Conservation (phyloP, 2,797 vertebrate species). For the Prionace glauca region DNA sequence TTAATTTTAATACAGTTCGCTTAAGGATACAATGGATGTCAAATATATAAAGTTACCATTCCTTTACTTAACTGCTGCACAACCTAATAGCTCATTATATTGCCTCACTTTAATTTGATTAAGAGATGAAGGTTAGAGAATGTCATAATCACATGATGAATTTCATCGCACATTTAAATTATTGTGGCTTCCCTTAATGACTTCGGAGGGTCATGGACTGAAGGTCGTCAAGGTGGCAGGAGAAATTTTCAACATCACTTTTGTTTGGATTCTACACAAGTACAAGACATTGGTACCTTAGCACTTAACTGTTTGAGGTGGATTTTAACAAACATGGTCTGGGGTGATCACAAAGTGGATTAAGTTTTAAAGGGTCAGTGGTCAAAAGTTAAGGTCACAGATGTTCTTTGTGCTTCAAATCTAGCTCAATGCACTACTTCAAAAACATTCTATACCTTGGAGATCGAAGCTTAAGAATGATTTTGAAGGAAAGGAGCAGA, state of each 20-base stretch:
- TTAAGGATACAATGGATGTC: not conserved
- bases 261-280: not conserved
- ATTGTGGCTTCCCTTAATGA: slow-evolving; percentile 39
- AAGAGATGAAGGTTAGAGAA: slow-evolving; percentile 36
- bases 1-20: not conserved
- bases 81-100: slow-evolving; percentile 30
- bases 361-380: slow-evolving; percentile 13
- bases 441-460: not conserved
- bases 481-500: not conserved
- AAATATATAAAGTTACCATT: not conserved
- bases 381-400: slow-evolving; percentile 6
- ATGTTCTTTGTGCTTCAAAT: slow-evolving; percentile 21
- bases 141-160: slow-evolving; percentile 41
- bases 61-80: not conserved
- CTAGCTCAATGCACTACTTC: slow-evolving; percentile 10
- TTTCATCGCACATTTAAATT: slow-evolving; percentile 33
- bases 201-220: not conserved
- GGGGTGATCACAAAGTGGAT: not conserved
- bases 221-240: slow-evolving; percentile 24
- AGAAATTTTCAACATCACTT: slow-evolving; percentile 4
- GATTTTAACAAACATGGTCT: slow-evolving; percentile 4
- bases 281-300: not conserved
- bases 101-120: slow-evolving; percentile 44
- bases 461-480: slow-evolving; percentile 10
- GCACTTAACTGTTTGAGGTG: not conserved